These are phyloP conservation scores for Calliopum simillimum DNA, from an alignment of 2,888 invertebrate species.

Conservation along the genomic window DNA sequence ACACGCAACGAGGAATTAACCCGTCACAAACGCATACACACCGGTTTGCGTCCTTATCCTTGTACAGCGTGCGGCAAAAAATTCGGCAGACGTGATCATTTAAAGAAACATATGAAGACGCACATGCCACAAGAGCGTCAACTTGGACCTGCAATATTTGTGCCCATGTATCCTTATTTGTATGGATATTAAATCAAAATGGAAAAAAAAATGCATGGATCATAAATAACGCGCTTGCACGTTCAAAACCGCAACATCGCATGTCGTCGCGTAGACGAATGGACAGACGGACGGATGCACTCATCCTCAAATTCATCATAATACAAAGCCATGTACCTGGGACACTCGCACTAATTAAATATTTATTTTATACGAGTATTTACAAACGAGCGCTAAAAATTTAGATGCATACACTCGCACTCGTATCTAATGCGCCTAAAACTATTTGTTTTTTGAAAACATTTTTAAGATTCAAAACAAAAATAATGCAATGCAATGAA, in stretches of 20 bases:
- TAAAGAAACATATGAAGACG: slow-evolving; percentile 93
- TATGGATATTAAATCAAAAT: slow-evolving; percentile 70
- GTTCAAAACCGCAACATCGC: slow-evolving; percentile 51
- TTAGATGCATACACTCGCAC: not conserved
- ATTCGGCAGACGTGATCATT: slow-evolving; percentile 93
- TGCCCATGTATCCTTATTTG: slow-evolving; percentile 73
- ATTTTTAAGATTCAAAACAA: not conserved
- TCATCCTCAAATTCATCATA: slow-evolving; percentile 21
- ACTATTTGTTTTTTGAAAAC: slow-evolving; percentile 26
- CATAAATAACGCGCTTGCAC: slow-evolving; percentile 56
- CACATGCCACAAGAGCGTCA: slow-evolving; percentile 76
- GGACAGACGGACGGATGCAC: slow-evolving; percentile 28
- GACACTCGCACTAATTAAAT: slow-evolving; percentile 44
- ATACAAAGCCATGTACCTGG: slow-evolving; percentile 52
- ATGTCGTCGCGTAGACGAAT: slow-evolving; percentile 24
- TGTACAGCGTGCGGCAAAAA: slow-evolving; percentile 91
- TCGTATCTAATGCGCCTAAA: slow-evolving; percentile 5
- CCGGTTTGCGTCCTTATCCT: slow-evolving; percentile 86
- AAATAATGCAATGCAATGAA: too few species aligned
- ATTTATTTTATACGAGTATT: slow-evolving; percentile 58
- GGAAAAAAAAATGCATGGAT: slow-evolving; percentile 25
- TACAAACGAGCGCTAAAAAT: slow-evolving; percentile 45
- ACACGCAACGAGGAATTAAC: slow-evolving; percentile 93
- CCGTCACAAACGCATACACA: slow-evolving; percentile 90
- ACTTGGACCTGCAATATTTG: slow-evolving; percentile 73